Conservation (phyloP, 2,888 invertebrate species). For the Hydroisotoma schaefferi region DNA sequence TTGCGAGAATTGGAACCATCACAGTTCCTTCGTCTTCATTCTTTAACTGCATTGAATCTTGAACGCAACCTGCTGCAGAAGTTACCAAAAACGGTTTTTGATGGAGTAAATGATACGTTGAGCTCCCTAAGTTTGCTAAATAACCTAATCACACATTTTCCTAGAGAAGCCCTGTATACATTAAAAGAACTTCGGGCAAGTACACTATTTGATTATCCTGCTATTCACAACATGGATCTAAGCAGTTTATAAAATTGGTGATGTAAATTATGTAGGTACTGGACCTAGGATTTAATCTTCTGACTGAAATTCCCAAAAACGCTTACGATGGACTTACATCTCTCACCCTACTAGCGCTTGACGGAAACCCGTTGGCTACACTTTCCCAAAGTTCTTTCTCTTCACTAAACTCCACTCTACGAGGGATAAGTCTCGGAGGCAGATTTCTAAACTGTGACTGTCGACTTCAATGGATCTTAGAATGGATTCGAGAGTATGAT, state of each 20-base stretch:
- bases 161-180: conserved; percentile 71
- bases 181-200: conserved; percentile 70
- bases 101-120: conserved; percentile 72
- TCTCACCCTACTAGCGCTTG: conserved; percentile 61
- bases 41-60: conserved; percentile 79
- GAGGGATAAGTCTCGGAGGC: conserved; percentile 83
- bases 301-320: conserved; percentile 73
- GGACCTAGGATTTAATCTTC: conserved; percentile 86
- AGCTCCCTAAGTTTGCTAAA: conserved; percentile 85
- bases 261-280: conserved; percentile 62
- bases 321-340: conserved; percentile 60
- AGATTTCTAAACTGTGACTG: conserved; percentile 86
- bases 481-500: conserved; percentile 83
- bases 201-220: no score
- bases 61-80: conserved; percentile 81
- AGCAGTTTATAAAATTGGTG: not conserved
- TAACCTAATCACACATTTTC: conserved; percentile 82
- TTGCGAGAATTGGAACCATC: conserved; percentile 63
- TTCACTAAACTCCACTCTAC: conserved; percentile 74
- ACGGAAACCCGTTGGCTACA: conserved; percentile 83
- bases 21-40: conserved; percentile 61
- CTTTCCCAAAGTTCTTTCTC: conserved; percentile 74
- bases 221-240: not conserved
- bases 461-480: conserved; percentile 78
- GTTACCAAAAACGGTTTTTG: conserved; percentile 71